Base-by-base conservation (phyloP, 92 coral and sea anemone species). In the Heliopora coerulea region DNA sequence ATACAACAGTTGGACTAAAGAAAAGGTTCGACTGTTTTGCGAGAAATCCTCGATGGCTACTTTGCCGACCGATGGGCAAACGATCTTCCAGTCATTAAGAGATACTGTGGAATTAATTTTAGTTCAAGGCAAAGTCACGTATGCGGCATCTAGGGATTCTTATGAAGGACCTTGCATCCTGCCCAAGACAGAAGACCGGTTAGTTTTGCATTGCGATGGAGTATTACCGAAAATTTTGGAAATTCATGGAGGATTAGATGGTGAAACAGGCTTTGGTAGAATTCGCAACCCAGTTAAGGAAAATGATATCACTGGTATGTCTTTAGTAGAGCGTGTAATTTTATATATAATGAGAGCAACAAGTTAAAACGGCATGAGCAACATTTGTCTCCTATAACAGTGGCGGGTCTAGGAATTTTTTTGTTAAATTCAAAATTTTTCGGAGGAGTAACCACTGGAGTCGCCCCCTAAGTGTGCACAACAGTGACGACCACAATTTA, bases 1-100 rank as follows among this genome's bases (percentile, higher is more conserved):
- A 37, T 93, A 93, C 75, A 87, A 83, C 75, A 91, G 80, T 79
- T 87, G 95, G 96, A 88, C 96, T 31, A 90, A 90, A 44, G 96
- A 93, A 73, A 90, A 84, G 63, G 85, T 93, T 27, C 73, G 96
- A 21, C 75, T 93, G 59, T 87, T 93, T 89, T 93, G 98, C 44
- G 98, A 90, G 59, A 90, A 91, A 15, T 93, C 98, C 37, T 83
- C 78, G 72, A 84, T 93, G 57, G 93, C 86, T 13, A 66, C 61
- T 39, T 79, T 83, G 11, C 88, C 97, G 23, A 18, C 56, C 23
- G 86, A 83, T 7, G 81, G 77, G 49, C 40, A 70, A 32, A 70
- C 65, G 11, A 65, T 74, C 11, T 93, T 83, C 54, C 81, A 65
- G 35, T 62, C 82, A 18, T 76, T 85, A 13, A 74, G 79, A 18